Base-by-base conservation (phyloP, 2,113 vertebrate genomes). In the Rallus limicola region DNA sequence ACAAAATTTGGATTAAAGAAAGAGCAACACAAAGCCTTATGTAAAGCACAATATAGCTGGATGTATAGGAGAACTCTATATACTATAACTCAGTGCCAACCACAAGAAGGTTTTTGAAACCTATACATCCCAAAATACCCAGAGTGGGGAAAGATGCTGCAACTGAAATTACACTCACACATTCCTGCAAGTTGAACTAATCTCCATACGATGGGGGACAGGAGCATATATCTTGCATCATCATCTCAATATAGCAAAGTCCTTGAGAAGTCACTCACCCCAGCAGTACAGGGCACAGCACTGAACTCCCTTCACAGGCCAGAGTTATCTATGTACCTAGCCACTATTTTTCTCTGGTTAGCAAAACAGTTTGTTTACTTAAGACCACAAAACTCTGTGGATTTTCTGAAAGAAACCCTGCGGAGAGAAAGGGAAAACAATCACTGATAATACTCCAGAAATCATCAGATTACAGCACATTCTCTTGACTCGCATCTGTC, bases 401-500 rank as follows among this genome's bases (percentile, higher is more conserved):
- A 76, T 95, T 93, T 91, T 96, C 85, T 62, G 42, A 79, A 90
- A 89, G 82, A 93, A 95, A 84, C 48, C 46, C 88, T 67, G 86
- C 33, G 52, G 82, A 92, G 44, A 92, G 86, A 83, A 92, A 92
- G 84, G 79, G 80, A 91, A 95, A 94, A 82, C 93, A 97, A 95
- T 88, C 91, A 96, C 44, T 94, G 91, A 92, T 95, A 96, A 96
- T 93, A 89, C 93, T 82, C 70, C 59, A 95, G 95, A 97, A 97
- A 96, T 92, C 90, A 91, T 78, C 91, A 93, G 91, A 97, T 95
- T 96, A 96, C 64, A 72, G 91, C 91, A 86, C 88, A 59, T 79
- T 92, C 70, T 92, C 89, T 90, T 81, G 74, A 93, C 85, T 92
- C 92, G 79, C 94, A 97, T 94, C 95, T 96, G 94, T 91, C 96